These are phyloP conservation scores for Diachasma alloeum DNA, from an alignment of 1,140 invertebrate species.

Conservation along the genomic window DNA sequence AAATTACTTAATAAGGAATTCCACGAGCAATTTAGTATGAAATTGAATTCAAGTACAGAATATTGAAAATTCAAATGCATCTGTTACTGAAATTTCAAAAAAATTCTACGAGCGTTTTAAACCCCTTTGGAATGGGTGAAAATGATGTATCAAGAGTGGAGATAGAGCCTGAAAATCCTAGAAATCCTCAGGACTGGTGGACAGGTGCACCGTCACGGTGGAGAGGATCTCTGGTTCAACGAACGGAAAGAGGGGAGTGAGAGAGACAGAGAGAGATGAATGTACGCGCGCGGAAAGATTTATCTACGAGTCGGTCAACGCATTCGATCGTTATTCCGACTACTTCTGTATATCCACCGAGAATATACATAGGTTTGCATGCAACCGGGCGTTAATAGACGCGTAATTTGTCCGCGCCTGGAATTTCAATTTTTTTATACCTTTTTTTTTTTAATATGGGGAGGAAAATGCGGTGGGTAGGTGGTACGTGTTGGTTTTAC, in stretches of 20 bases:
- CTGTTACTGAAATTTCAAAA: too few relatives aligned
- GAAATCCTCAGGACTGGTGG: background rate
- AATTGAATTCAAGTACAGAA: too few relatives aligned
- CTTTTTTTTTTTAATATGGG: background rate
- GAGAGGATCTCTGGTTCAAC: slow-evolving; percentile 26
- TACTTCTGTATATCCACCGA: slow-evolving; percentile 1
- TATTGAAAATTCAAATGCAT: too few relatives aligned
- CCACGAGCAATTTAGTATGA: too few relatives aligned
- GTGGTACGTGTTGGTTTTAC: slow-evolving; percentile 21
- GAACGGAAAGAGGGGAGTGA: background rate
- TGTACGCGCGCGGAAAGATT: slow-evolving; percentile 15
- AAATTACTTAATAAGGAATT: too few relatives aligned
- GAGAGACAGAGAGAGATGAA: background rate
- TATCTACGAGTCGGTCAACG: slow-evolving; percentile 10
- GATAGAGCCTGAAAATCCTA: background rate
- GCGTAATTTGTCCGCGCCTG: slow-evolving; percentile 27
- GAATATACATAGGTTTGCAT: slow-evolving; percentile 5
- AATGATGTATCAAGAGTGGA: background rate
- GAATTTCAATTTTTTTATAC: slow-evolving; percentile 26
- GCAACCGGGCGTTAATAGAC: slow-evolving; percentile 21
- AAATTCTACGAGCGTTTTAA: too few relatives aligned
- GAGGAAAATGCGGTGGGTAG: background rate
- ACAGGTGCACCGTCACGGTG: slow-evolving; percentile 28
- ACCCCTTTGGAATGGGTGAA: too few relatives aligned
- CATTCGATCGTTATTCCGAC: slow-evolving; percentile 10